Base-by-base conservation (phyloP, 2,888 invertebrate genomes). In the Cataglyphis livida region DNA sequence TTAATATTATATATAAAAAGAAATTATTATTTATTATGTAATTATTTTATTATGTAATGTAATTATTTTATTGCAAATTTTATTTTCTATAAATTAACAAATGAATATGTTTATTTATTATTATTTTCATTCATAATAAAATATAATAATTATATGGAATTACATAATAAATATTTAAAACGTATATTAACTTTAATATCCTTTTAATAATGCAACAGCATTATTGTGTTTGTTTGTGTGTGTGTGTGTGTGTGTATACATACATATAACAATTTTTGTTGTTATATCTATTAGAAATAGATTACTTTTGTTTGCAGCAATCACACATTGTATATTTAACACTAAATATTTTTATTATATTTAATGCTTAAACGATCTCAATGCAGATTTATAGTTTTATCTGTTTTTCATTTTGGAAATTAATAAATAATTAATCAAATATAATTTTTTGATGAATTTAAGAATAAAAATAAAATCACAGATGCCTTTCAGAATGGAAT, bases 401-500 rank as follows among this genome's bases (percentile, higher is more conserved):
- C 3, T 64, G 1, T 66, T 12, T 15, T 62, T 21, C 44, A n/a
- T 59, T 71, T 18, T 54, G 25, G 38, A 71, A 41, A 38, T 44
- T 62, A 44, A 9, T 15, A 1, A 64, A 70, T 35, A 28, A 0
- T 10, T 70, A 54, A 71, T 51, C 3, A 28, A 59, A 6, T 21
- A 73, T 61, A 4, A 44, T 18, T 48, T 68, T 66, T 54, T 70
- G 62, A 73, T 62, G 21, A 25, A 62, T 44, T 32, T 35, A 73
- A 12, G 15, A 6, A 21, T 62, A n/a, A 48, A 74, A 62, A 44
- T 38, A 41, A 71, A 21, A 66, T 54, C 57, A 18, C 57, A 62
- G 32, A 73, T 71, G 48, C 9, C 25, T 66, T 44, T 75, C 83
- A 81, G 82, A 88, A 87, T 74, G 61, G 82, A 87, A 76, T 79